phyloP scores from a whole-genome alignment of 2,888 invertebrate species.

The Brachylomia viminalis region DNA sequence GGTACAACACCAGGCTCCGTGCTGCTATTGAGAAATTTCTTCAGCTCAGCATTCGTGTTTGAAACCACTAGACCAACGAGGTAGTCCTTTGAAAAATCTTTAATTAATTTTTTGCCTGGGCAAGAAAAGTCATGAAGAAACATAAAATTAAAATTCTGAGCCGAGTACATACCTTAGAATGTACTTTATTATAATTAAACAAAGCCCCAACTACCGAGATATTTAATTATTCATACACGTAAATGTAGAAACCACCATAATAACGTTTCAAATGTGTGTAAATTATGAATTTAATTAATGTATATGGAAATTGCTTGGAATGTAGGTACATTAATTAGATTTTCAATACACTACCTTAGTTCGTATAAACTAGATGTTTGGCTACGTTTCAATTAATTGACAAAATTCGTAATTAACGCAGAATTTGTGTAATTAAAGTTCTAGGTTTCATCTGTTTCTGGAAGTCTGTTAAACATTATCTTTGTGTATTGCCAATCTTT shows the following conservation, averaged over 20 bases:
- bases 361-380: background rate
- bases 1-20: background rate
- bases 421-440: conserved; percentile 1
- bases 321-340: conserved; percentile 27
- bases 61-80: background rate
- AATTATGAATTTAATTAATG: conserved; percentile 32
- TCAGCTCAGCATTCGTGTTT: background rate
- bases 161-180: background rate
- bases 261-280: conserved; percentile 38
- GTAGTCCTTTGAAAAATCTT: conserved; percentile 13
- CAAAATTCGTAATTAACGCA: background rate
- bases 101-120: conserved; percentile 6
- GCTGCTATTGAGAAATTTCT: conserved; percentile 1
- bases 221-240: conserved; percentile 35
- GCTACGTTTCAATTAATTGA: conserved; percentile 11
- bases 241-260: conserved; percentile 18
- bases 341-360: conserved; percentile 6
- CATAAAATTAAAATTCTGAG: conserved; percentile 16
- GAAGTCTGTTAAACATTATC: background rate
- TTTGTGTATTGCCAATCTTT: background rate
- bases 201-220: background rate
- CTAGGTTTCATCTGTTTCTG: background rate
- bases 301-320: conserved; percentile 20
- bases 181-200: conserved; percentile 14
- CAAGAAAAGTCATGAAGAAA: background rate